Evolutionary conservation across 1,140 invertebrate species (phyloP).

Genomic region (Diorhabda elongata): DNA sequence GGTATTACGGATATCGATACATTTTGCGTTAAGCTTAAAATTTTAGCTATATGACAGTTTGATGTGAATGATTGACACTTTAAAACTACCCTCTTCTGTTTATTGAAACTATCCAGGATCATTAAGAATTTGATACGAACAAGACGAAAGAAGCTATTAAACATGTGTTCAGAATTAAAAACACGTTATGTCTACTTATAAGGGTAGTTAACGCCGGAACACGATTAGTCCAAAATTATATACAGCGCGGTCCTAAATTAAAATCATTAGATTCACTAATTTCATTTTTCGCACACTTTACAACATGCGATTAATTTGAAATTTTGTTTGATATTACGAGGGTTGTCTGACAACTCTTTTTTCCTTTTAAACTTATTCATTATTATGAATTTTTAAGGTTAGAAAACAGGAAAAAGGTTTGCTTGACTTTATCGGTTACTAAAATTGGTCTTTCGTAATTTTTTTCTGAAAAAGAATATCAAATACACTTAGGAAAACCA

Average conservation of each 20-base stretch:
- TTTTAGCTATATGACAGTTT: slow-evolving; percentile 12
- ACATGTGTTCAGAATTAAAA: background rate
- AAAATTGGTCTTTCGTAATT: too few species aligned
- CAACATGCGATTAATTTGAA: too few species aligned
- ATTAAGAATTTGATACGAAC: background rate
- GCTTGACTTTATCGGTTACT: too few species aligned
- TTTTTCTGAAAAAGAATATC: too few species aligned
- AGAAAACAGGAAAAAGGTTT: too few species aligned
- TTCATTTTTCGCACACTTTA: too few species aligned
- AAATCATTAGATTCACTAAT: too few species aligned
- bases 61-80: slow-evolving; percentile 22
- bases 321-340: too few species aligned
- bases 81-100: slow-evolving; percentile 10
- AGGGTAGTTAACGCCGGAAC: background rate
- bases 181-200: background rate
- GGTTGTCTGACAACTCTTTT: too few species aligned
- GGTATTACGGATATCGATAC: background rate
- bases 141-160: background rate
- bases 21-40: slow-evolving; percentile 3
- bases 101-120: background rate
- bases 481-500: too few species aligned
- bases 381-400: too few species aligned
- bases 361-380: too few species aligned
- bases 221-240: background rate
- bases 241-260: background rate